Evolutionary conservation across 2,888 invertebrate species (phyloP), one percentile per base, ranked within the genome.

Genomic region (Leptogaster cylindrica): DNA sequence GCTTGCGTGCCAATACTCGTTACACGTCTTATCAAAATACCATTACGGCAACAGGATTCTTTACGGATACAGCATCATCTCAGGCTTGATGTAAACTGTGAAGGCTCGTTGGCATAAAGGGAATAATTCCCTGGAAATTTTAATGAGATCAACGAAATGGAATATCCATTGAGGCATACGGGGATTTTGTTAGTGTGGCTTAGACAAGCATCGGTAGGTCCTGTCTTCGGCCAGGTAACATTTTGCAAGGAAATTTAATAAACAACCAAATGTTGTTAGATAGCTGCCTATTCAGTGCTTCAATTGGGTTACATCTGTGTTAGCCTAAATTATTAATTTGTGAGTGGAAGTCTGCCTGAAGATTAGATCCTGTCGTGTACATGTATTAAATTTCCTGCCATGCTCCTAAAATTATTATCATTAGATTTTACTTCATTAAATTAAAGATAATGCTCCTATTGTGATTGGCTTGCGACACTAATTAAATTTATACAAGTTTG

Each of bases 121-220:
- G 55, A 55, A 55, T 39, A 55, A 55, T 55, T 55, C 55, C 36
- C 55, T 20, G 36, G 55, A 55, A 55, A 55, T 55, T 36, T 55
- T 55, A 55, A 55, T 55, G 55, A 55, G 55, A 55, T 55, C 55
- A 55, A 36, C 36, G 55, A 55, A 55, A 36, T 55, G 55, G 55
- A 55, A 55, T 55, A 55, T 55, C 55, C 55, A 55, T 55, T 55
- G 36, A 55, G 39, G 55, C 36, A 39, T 55, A 55, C 36, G 12
- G 6, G 55, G 39, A 33, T 8, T 23, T 16, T 10, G 55, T 12
- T 33, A n/a, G 36, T 33, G 23, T 23, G 33, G 20, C 55, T n/a
- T 48, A 23, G 14, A 41, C 23, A 20, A 36, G 16, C 5, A 33
- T 2, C 20, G 18, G n/a, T 36, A 55, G 23, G 27, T 18, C 31